Evolutionary conservation across 2,797 vertebrate species (phyloP).

Genomic region (Eurystomus glaucurus): DNA sequence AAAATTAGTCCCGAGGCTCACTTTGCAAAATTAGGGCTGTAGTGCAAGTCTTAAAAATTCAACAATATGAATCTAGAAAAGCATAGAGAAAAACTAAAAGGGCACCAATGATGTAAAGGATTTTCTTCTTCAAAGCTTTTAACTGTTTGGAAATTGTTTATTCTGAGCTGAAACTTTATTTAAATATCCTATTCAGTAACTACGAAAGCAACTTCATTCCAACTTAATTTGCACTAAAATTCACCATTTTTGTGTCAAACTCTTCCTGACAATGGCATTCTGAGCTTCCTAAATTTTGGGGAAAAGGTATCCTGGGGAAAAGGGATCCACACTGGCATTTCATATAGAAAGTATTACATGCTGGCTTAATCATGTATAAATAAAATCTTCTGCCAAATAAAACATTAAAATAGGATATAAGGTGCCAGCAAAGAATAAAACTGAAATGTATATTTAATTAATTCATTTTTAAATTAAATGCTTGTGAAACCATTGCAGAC

Average conservation of each 20-base stretch:
- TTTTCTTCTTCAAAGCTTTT: not conserved
- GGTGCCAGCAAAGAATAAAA: not conserved
- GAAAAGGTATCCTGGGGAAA: not conserved
- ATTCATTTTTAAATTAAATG: not conserved
- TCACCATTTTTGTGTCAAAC: not conserved
- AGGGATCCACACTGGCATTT: not conserved
- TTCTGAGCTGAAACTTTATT: not conserved
- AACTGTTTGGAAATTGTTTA: slow-evolving; percentile 10
- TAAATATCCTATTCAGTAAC: not conserved
- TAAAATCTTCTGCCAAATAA: not conserved
- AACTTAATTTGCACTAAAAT: slow-evolving; percentile 30
- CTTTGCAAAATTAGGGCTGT: not conserved
- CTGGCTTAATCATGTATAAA: not conserved
- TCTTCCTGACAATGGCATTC: not conserved
- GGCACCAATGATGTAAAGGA: not conserved
- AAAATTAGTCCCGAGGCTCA: not conserved
- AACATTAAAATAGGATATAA: not conserved
- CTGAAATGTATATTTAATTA: not conserved
- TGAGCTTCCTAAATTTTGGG: not conserved
- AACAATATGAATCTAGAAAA: not conserved
- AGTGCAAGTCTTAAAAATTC: not conserved
- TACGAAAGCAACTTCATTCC: not conserved
- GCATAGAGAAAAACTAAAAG: not conserved
- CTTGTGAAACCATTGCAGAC: not conserved
- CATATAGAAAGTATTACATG: not conserved